Evolutionary conservation across 2,888 invertebrate genomes (phyloP).

Genomic region (Dendrolimus houi): DNA sequence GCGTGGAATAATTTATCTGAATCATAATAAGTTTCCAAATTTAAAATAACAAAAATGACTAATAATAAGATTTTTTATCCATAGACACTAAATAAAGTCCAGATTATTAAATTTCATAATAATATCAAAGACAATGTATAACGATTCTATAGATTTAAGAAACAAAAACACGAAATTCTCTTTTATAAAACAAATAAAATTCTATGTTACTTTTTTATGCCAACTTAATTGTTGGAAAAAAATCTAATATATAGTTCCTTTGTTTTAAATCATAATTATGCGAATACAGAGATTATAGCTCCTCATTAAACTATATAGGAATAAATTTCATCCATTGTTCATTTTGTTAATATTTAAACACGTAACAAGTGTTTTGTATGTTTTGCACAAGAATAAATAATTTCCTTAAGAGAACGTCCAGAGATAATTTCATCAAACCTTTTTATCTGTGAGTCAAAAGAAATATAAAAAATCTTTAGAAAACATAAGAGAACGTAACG

Average conservation of each 20-base stretch:
- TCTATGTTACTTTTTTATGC: neutral
- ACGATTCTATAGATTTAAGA: too few species aligned
- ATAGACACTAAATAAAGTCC: too few species aligned
- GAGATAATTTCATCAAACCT: neutral
- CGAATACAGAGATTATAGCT: neutral
- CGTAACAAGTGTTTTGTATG: neutral
- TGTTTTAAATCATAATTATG: neutral
- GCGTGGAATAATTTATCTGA: too few species aligned
- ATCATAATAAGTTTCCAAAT: too few species aligned
- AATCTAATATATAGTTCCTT: too few species aligned
- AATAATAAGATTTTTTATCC: too few species aligned
- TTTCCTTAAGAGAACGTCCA: neutral
- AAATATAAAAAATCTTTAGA: neutral
- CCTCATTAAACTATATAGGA: neutral
- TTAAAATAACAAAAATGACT: too few species aligned
- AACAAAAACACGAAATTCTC: too few species aligned
- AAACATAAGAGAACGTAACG: neutral
- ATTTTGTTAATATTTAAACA: neutral
- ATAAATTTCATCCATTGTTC: neutral
- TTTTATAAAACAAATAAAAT: too few species aligned
- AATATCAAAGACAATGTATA: too few species aligned
- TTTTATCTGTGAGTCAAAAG: neutral
- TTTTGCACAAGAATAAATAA: neutral
- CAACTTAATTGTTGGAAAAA: too few species aligned
- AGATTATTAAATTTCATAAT: too few species aligned